phyloP scores from a whole-genome alignment of 2,797 vertebrate genomes.

The Sciurus carolinensis region DNA sequence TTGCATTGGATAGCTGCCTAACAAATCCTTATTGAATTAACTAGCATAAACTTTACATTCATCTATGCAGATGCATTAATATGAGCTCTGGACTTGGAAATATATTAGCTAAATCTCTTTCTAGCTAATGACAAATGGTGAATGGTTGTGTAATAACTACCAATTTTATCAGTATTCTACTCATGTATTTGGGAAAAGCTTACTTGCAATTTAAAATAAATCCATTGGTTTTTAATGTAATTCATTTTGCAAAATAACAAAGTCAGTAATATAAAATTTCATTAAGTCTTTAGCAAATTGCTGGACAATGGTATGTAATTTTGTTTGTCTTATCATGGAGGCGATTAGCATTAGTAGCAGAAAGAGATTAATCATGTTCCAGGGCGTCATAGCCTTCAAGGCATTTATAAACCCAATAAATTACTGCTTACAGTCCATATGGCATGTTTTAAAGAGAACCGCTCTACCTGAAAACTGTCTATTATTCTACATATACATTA shows the following conservation, averaged over 20 bases:
- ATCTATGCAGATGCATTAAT: constrained; percentile 33
- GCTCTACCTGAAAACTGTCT: background rate
- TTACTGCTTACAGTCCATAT: background rate
- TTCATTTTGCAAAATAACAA: constrained; percentile 73
- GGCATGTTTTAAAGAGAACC: background rate
- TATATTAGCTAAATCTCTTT: constrained; percentile 52
- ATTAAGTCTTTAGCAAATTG: constrained; percentile 51
- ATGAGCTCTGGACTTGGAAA: constrained; percentile 44
- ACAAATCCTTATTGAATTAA: constrained; percentile 42
- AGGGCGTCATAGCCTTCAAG: background rate
- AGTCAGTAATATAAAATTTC: constrained; percentile 63
- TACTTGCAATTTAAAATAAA: constrained; percentile 67
- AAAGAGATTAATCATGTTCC: constrained; percentile 8
- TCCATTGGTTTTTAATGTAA: constrained; percentile 8
- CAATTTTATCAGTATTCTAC: constrained; percentile 44
- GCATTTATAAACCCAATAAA: constrained; percentile 33
- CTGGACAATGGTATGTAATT: constrained; percentile 15
- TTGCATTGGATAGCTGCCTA: constrained; percentile 47
- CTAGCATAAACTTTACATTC: background rate
- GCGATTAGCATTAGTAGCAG: constrained; percentile 59
- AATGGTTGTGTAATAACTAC: constrained; percentile 15
- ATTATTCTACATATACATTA: constrained; percentile 88
- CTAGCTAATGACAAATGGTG: constrained; percentile 9
- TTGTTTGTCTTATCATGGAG: constrained; percentile 22
- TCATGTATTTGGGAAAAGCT: constrained; percentile 42